phyloP scores from a whole-genome alignment of 2,888 invertebrate genomes.

The Nebria salina region DNA sequence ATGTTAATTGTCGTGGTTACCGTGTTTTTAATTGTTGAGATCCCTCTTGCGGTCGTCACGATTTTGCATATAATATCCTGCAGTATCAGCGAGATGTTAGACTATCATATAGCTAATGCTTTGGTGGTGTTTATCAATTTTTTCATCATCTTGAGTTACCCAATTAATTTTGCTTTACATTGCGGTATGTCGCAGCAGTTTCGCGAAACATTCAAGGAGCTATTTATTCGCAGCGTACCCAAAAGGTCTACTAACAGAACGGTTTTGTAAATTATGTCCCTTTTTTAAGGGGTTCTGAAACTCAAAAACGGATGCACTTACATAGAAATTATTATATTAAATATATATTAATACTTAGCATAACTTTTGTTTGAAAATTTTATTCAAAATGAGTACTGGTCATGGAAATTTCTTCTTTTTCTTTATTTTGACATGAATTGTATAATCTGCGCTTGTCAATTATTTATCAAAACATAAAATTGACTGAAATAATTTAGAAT shows the following conservation, averaged over 20 bases:
- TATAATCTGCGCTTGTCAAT: too few relatives aligned
- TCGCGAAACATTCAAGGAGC: conserved; percentile 89
- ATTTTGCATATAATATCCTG: conserved; percentile 83
- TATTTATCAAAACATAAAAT: too few relatives aligned
- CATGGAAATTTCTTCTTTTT: too few relatives aligned
- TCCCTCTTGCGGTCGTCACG: conserved; percentile 85
- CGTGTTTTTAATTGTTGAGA: conserved; percentile 84
- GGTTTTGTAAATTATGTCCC: conserved; percentile 67
- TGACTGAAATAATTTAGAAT: too few relatives aligned
- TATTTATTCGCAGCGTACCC: conserved; percentile 75
- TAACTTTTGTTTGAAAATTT: too few relatives aligned
- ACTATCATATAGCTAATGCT: conserved; percentile 81
- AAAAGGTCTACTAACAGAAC: conserved; percentile 87
- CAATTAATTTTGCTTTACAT: conserved; percentile 94
- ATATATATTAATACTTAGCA: too few relatives aligned
- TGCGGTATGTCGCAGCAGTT: conserved; percentile 96
- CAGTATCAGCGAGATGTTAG: conserved; percentile 72
- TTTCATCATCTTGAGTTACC: conserved; percentile 90
- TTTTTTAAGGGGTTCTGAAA: too few relatives aligned
- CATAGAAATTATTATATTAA: too few relatives aligned
- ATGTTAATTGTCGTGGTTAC: conserved; percentile 90
- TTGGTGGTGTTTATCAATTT: conserved; percentile 88
- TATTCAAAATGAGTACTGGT: too few relatives aligned
- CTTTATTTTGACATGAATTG: too few relatives aligned
- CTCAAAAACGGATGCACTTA: too few relatives aligned